Percentiles rank a stretch among this genome's conserved stretches.
Evolutionary conservation across 2,888 invertebrate genomes (phyloP).

Genomic region (Machimus rusticus): DNA sequence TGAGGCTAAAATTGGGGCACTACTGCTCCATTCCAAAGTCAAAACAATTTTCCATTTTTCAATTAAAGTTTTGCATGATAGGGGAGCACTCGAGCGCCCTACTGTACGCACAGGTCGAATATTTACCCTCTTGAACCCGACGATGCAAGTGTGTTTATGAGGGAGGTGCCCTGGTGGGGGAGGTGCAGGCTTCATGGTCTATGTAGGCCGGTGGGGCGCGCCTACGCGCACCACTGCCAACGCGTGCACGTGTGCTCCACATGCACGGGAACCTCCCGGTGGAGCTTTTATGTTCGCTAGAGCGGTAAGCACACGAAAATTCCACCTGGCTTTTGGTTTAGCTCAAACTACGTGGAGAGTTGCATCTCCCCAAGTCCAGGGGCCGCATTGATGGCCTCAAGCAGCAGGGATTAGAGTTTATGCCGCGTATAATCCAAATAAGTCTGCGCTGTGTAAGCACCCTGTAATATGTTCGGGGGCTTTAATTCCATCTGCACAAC

Average conservation of each 20-base stretch:
- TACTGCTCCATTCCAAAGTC: not conserved
- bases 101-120: slow-evolving; percentile 31
- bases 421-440: not conserved
- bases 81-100: not conserved
- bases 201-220: not conserved
- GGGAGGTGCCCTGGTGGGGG: not conserved
- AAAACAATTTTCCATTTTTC: slow-evolving; percentile 41
- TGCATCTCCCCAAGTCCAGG: not conserved
- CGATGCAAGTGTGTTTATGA: slow-evolving; percentile 2
- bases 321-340: slow-evolving; percentile 21
- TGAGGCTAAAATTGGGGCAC: not conserved
- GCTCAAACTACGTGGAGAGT: not conserved
- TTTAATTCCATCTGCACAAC: not conserved
- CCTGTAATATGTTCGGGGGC: not conserved
- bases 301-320: slow-evolving; percentile 18
- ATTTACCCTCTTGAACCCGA: slow-evolving; percentile 28
- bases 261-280: no score
- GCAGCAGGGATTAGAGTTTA: not conserved
- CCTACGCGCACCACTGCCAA: not conserved
- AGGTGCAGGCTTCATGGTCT: not conserved
- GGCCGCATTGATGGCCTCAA: slow-evolving; percentile 9
- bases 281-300: slow-evolving; percentile 15
- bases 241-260: not conserved
- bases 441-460: not conserved
- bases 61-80: slow-evolving; percentile 36